Percentiles rank a stretch among this genome's conserved stretches.
phyloP scores from a whole-genome alignment of 1,140 invertebrate genomes.

The Mycetomoellerius zeteki region DNA sequence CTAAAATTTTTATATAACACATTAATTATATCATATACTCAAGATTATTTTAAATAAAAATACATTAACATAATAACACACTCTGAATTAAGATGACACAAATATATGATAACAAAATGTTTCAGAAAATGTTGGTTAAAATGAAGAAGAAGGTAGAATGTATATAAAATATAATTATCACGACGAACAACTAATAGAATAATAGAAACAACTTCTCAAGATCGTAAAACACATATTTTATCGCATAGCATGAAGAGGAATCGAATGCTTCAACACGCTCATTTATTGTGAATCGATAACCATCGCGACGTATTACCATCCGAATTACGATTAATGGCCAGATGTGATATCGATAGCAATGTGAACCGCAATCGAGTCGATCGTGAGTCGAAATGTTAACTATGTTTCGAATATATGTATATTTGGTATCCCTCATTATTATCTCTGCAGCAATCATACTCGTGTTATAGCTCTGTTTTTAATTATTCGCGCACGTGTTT shows the following conservation, averaged over 20 bases:
- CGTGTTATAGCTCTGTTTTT: neutral
- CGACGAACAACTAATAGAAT: neutral
- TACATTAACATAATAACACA: neutral
- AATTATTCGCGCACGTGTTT: slow-evolving; percentile 28
- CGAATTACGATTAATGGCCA: slow-evolving; percentile 35
- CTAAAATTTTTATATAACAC: neutral
- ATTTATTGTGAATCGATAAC: slow-evolving; percentile 19
- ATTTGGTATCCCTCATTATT: slow-evolving; percentile 18
- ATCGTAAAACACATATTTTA: slow-evolving; percentile 28
- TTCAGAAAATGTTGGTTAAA: slow-evolving; percentile 19
- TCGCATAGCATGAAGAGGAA: neutral
- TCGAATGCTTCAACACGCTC: neutral
- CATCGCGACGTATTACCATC: neutral
- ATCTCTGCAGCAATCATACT: neutral
- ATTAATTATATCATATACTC: neutral
- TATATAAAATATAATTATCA: slow-evolving; percentile 20
- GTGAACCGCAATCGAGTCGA: neutral
- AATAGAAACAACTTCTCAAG: slow-evolving; percentile 3
- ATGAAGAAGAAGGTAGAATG: slow-evolving; percentile 1
- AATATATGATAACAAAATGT: neutral
- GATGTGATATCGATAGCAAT: slow-evolving; percentile 1
- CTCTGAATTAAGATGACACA: neutral
- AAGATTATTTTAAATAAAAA: neutral
- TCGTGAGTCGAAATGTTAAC: slow-evolving; percentile 14
- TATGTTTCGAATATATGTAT: slow-evolving; percentile 5